Conservation (phyloP, 2,113 vertebrate species). For the Gavia stellata region DNA sequence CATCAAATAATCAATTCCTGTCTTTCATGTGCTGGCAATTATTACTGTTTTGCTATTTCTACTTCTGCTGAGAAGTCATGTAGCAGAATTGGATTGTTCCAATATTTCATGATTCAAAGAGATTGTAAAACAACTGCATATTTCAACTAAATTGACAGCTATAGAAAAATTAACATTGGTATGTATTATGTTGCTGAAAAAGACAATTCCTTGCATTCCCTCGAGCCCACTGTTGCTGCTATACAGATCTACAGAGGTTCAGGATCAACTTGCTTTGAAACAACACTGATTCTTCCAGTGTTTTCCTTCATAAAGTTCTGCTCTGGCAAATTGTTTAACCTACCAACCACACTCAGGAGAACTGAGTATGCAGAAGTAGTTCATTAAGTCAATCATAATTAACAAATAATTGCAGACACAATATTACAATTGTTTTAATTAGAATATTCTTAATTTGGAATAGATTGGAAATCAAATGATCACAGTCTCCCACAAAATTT, state of each 20-base stretch:
- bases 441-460: not conserved
- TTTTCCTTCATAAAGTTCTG: constrained; percentile 8
- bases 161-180: not conserved
- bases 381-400: constrained; percentile 25
- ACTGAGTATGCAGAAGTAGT: not conserved
- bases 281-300: not conserved
- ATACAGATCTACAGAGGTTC: not conserved
- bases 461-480: constrained; percentile 8
- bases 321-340: not conserved
- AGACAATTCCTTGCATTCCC: not conserved
- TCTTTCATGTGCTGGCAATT: not conserved
- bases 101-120: not conserved
- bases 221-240: constrained; percentile 18
- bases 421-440: constrained; percentile 33
- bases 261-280: constrained; percentile 29
- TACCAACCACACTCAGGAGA: not conserved
- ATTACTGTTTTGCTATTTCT: not conserved
- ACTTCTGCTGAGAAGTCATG: not conserved
- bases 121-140: not conserved
- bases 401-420: constrained; percentile 19
- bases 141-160: not conserved
- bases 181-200: constrained; percentile 19
- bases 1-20: not conserved
- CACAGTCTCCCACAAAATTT: not conserved
- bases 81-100: not conserved